Percentiles rank a stretch among this genome's conserved stretches.
These are phyloP conservation scores for Ptychochromis oligacanthus DNA, from an alignment of 2,113 vertebrate genomes.

Conservation along the genomic window DNA sequence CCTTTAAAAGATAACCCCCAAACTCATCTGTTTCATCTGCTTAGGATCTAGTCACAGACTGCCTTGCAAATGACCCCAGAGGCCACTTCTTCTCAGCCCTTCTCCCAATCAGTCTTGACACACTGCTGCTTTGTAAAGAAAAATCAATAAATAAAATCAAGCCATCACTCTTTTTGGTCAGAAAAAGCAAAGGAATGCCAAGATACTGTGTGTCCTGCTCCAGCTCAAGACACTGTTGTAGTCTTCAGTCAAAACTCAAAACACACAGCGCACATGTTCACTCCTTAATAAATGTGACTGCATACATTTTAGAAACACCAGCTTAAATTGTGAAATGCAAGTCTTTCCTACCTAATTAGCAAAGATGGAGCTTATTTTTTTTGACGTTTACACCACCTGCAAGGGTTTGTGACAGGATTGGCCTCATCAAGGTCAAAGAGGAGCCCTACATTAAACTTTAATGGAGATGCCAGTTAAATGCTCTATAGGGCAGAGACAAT, in stretches of 20 bases:
- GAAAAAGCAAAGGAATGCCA: constrained; percentile 50
- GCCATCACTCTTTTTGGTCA: constrained; percentile 61
- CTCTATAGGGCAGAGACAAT: constrained; percentile 68
- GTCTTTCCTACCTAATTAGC: neutral
- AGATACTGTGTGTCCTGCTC: constrained; percentile 13
- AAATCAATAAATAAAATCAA: constrained; percentile 75
- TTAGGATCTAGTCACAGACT: constrained; percentile 60
- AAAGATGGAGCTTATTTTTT: neutral
- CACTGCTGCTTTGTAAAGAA: constrained; percentile 60
- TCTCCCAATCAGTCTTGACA: constrained; percentile 66
- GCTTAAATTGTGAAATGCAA: neutral
- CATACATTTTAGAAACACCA: neutral
- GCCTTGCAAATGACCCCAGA: constrained; percentile 69
- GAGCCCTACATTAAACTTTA: constrained; percentile 63
- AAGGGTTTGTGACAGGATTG: constrained; percentile 45
- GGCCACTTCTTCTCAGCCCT: constrained; percentile 58
- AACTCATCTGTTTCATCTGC: constrained; percentile 64
- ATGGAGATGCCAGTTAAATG: constrained; percentile 62
- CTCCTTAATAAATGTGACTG: constrained; percentile 21
- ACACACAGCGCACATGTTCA: neutral
- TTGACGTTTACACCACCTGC: constrained; percentile 28
- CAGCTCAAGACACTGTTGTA: constrained; percentile 23
- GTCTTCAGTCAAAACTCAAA: constrained; percentile 21
- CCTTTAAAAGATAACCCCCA: constrained; percentile 49
- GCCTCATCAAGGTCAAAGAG: constrained; percentile 67